Base-by-base conservation (phyloP, 1,140 invertebrate species). In the Bombus ignitus region DNA sequence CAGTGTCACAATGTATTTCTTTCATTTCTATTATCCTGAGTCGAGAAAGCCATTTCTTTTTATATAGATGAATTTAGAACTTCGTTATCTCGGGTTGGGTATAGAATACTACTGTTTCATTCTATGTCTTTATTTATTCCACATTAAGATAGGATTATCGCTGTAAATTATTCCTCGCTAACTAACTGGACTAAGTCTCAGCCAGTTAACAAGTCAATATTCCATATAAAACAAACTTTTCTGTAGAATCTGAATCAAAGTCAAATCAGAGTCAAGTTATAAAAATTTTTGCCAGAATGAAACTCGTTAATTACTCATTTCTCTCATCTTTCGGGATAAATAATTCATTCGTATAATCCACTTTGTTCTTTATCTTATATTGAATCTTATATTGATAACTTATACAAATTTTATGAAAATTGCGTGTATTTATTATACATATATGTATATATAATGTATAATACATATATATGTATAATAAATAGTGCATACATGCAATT, bases 311-410 rank as follows among this genome's bases (percentile, higher is more conserved):
- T 53, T 37, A 35, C 15, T 62, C 3, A 32, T 18, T 68, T 22
- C 18, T 8, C 18, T 22, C 6, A 53, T 22, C 3, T 15, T 59
- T 15, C 13, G 15, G 37, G 75, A 37, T 59, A 25, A 76, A 57
- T 28, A 35, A 62, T 9, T 77, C 13, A 59, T 44, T 37, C n/a
- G 37, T 8, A 66, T n/a, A 47, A 57, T 83, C 32, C 3, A 25
- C 35, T 9, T 47, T 35, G 28, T 8, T 73, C n/a, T 59, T 68
- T 32, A 66, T 32, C 32, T 18, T 9, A 22, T 35, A 83, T 59
- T 37, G 42, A 15, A 59, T 37, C 25, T 9, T 68, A 59, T 83
- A 83, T 39, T 53, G n/a, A 66, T 65, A 74, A 87, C 35, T 66
- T 44, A 71, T 65, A 86, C 6, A 39, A 28, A 12, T 82, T 42